Base-by-base conservation (phyloP, 2,113 vertebrate species). In the Takifugu flavidus region DNA sequence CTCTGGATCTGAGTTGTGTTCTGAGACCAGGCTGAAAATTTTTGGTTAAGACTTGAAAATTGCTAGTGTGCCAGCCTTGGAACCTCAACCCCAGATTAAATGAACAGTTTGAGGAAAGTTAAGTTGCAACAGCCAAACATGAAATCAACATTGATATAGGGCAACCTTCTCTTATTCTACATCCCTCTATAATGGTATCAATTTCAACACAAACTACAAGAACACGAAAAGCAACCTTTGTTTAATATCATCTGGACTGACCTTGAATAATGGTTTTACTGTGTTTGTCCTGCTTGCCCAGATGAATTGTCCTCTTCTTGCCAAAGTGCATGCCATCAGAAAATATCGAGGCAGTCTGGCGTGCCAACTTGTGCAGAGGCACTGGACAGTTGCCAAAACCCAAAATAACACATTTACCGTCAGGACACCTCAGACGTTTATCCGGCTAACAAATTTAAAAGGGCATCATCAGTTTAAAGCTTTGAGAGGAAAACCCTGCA, bases 261-360 rank as follows among this genome's bases (percentile, higher is more conserved):
- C 70, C 25, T 67, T 28, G 2, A 56, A 56, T 8, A 53, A 44
- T 13, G 27, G 47, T 53, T 12, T 29, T 34, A 27, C 31, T n/a
- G 6, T n/a, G 6, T 59, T 59, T 49, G 56, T 65, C 76, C 62
- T 53, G 43, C 34, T 25, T 55, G 62, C 44, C 29, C 27, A 28
- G 59, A 72, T 56, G 47, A 56, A 59, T 67, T 49, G 53, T 49
- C 44, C 12, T 62, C 11, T 39, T 15, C 4, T 31, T 58, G 45
- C 59, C 49, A 63, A 60, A 76, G 52, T 57, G 52, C n/a, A 4
- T 0, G 15, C 57, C 58, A 76, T 80, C 67, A 72, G 65, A 78
- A 75, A 67, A 56, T 31, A 72, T 58, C 50, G 45, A 43, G 56
- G 49, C 53, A 5, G 25, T 55, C 68, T 65, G 53, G 61, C 68